These are phyloP conservation scores for Passer domesticus DNA, from an alignment of 2,113 vertebrate species.

Conservation along the genomic window DNA sequence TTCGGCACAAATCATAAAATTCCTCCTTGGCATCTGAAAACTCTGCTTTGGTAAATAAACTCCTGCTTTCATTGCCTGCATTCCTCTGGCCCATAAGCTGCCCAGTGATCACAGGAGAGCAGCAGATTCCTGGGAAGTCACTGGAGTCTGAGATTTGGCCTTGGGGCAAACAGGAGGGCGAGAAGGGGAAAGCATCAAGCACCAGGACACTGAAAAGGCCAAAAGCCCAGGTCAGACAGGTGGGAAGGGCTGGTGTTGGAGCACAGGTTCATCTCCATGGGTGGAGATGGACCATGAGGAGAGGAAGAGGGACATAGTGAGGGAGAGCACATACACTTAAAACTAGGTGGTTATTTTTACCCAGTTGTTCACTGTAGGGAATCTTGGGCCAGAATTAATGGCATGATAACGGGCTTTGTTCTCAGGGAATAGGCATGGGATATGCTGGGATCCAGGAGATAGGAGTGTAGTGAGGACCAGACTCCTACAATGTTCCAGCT, in stretches of 20 bases:
- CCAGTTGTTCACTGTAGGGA: not conserved
- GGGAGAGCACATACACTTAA: not conserved
- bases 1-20: not conserved
- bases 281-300: not conserved
- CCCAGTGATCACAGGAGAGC: not conserved
- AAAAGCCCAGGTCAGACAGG: not conserved
- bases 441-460: not conserved
- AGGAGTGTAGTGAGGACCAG: not conserved
- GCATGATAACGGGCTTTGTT: not conserved
- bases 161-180: not conserved
- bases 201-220: not conserved
- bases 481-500: not conserved
- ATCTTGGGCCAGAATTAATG: not conserved
- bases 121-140: not conserved
- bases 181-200: not conserved
- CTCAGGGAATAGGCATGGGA: not conserved
- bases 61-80: not conserved
- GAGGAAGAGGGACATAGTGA: rapidly evolving
- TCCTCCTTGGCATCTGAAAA: not conserved
- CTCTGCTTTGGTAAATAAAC: not conserved
- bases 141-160: not conserved
- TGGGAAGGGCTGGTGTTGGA: not conserved
- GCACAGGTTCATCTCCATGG: not conserved
- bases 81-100: not conserved
- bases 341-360: not conserved